A percentile compares a stretch with the other conserved stretches of the same genome.
These are phyloP conservation scores for Enteromius treurensis DNA, from an alignment of 2,797 vertebrate genomes.

Conservation along the genomic window DNA sequence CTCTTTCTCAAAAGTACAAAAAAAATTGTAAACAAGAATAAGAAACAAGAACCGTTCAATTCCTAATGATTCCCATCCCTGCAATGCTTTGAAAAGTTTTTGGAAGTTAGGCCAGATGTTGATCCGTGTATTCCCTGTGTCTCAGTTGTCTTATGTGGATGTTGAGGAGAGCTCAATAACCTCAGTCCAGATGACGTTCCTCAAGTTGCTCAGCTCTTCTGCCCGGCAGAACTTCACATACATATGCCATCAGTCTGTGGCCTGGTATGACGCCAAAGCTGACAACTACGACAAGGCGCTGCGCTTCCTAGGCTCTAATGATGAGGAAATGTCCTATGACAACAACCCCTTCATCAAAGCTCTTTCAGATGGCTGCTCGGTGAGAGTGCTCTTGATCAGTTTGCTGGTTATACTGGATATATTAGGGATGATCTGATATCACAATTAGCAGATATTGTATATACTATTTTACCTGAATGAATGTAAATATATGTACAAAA, in stretches of 20 bases:
- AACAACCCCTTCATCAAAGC: conserved; percentile 94
- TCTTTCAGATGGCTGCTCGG: conserved; percentile 90
- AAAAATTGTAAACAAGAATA: not conserved
- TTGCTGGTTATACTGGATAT: not conserved
- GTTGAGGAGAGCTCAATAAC: conserved; percentile 86
- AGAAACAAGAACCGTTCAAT: not conserved
- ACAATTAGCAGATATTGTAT: not conserved
- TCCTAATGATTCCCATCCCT: not conserved
- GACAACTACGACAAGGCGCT: conserved; percentile 92
- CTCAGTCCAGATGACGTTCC: conserved; percentile 97
- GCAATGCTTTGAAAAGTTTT: not conserved
- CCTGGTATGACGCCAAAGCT: conserved; percentile 89
- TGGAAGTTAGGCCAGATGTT: not conserved
- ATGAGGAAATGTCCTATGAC: conserved; percentile 97
- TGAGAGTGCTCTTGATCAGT: conserved; percentile 69
- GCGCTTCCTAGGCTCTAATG: conserved; percentile 96
- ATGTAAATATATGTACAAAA: not conserved
- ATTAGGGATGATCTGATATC: not conserved
- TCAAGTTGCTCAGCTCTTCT: conserved; percentile 94
- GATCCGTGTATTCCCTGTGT: not conserved
- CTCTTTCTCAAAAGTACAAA: not conserved
- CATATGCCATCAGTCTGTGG: conserved; percentile 93
- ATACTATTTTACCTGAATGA: not conserved
- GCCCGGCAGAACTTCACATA: conserved; percentile 98
- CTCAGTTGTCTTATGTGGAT: conserved; percentile 92